Base-by-base conservation (phyloP, 1,140 invertebrate species). In the Mizuhopecten yessoensis region DNA sequence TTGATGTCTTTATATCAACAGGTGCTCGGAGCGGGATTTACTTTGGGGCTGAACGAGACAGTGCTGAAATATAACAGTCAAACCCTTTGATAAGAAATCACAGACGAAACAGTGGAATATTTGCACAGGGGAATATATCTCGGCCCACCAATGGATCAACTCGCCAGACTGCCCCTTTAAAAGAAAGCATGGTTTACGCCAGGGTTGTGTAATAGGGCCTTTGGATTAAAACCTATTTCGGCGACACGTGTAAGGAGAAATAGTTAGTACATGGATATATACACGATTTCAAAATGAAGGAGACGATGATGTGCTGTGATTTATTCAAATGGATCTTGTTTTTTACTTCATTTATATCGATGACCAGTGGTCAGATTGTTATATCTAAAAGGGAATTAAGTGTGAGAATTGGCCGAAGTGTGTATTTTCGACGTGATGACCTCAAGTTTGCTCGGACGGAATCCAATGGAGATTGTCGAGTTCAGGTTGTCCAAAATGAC, bases 401-500 rank as follows among this genome's bases (percentile, higher is more conserved):
- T 3, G 96, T 96, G 34, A 94, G 95, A 87, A 94, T 95, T 13
- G 96, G 96, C 7, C 91, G 95, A 86, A 93, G 93, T 23, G 94
- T 95, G 87, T 95, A 94, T 92, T 87, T 96, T n/a, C 90, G 91
- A 33, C 92, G 94, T 17, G 94, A 95, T 88, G 96, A 96, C 92
- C 89, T 96, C 75, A 90, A 93, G 86, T 93, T 96, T 36, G 91
- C 87, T 23, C 87, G 90, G 23, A 91, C 91, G 17, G 57, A 91
- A 86, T 86, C 92, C 13, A 93, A 93, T 7, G 95, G 94, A 86
- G 93, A 92, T 33, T 96, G 96, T 87, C 88, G 95, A 33, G 93
- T 96, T 57, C 93, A 96, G 89, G 95, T 96, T n/a, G 94, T 95
- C 15, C 92, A 93, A 34, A 94, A 92, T 57, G 96, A 96, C 88